Evolutionary conservation across 2,113 vertebrate species (phyloP).

Genomic region (Pyrgilauda ruficollis): DNA sequence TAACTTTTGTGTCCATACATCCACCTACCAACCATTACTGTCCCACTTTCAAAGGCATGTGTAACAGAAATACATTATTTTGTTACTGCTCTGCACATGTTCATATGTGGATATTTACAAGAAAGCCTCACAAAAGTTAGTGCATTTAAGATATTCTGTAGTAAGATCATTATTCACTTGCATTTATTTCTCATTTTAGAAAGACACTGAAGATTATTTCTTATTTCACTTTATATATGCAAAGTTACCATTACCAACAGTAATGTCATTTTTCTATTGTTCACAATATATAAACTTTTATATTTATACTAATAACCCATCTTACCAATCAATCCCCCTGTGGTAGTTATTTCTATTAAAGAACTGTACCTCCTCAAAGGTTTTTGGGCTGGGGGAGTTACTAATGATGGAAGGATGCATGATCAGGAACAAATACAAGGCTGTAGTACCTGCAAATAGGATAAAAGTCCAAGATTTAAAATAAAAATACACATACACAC

Average conservation of each 20-base stretch:
- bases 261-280: constrained; percentile 59
- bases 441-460: constrained; percentile 89
- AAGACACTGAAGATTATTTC: background rate
- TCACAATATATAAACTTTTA: constrained; percentile 72
- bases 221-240: background rate
- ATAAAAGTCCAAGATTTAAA: constrained; percentile 57
- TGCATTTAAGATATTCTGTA: background rate
- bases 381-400: constrained; percentile 96
- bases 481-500: background rate
- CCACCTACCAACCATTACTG: background rate
- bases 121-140: background rate
- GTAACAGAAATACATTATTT: background rate
- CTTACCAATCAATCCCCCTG: constrained; percentile 98
- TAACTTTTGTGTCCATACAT: background rate
- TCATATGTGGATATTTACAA: background rate
- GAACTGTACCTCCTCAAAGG: constrained; percentile 99
- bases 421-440: constrained; percentile 96
- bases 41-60: background rate
- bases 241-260: constrained; percentile 47
- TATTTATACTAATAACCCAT: constrained; percentile 80
- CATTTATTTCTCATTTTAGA: background rate
- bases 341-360: constrained; percentile 99
- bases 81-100: background rate
- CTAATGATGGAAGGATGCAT: constrained; percentile 98
- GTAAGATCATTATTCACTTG: background rate